Conservation (phyloP, 2,888 invertebrate genomes). For the Dolichomitus sp. region DNA sequence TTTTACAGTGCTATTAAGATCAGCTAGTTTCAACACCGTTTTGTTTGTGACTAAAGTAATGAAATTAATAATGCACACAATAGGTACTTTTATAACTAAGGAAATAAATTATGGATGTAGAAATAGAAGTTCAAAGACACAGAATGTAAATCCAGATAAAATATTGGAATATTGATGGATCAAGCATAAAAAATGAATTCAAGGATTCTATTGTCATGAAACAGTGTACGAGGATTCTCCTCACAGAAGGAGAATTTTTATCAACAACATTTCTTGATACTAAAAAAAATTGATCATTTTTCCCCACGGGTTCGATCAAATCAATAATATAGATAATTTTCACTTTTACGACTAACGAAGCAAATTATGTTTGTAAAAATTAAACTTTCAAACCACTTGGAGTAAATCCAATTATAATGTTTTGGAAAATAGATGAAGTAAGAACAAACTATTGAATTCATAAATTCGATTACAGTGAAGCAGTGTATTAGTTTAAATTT, state of each 20-base stretch:
- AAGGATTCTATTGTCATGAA: too few species aligned
- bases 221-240: too few species aligned
- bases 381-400: neutral
- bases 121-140: too few species aligned
- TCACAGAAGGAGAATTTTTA: neutral
- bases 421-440: neutral
- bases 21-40: too few species aligned
- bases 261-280: neutral
- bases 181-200: too few species aligned
- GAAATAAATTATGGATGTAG: too few species aligned
- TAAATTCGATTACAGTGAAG: conserved; percentile 4
- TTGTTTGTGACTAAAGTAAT: too few species aligned
- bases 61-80: too few species aligned
- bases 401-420: neutral
- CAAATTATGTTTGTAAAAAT: neutral
- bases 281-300: neutral
- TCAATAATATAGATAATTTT: neutral
- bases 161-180: too few species aligned
- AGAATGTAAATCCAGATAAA: too few species aligned
- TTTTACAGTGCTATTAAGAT: too few species aligned
- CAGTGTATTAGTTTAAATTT: neutral
- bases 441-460: neutral
- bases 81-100: too few species aligned
- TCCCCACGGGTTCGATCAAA: neutral
- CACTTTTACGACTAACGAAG: neutral